phyloP scores from a whole-genome alignment of 1,140 invertebrate species.

The Nymphalis io region DNA sequence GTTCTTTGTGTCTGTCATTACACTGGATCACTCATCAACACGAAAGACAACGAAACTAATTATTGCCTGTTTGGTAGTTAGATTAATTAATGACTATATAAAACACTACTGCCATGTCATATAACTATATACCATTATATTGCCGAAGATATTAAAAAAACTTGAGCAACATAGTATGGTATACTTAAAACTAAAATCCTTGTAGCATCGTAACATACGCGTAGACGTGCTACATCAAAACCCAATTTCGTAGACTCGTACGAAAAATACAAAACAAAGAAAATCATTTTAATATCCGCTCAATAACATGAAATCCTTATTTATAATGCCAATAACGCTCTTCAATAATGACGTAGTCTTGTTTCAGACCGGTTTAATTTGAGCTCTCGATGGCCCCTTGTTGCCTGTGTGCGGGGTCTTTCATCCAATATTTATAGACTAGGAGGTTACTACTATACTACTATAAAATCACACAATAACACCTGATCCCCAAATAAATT shows the following conservation, averaged over 20 bases:
- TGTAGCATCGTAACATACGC: conserved; percentile 43
- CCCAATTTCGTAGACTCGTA: conserved; percentile 47
- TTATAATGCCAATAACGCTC: conserved; percentile 73
- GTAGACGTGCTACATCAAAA: conserved; percentile 58
- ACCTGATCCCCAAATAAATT: not conserved
- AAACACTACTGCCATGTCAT: too few species aligned
- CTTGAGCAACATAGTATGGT: not conserved
- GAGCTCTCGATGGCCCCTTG: conserved; percentile 34
- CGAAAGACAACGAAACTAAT: too few species aligned
- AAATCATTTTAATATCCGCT: conserved; percentile 64
- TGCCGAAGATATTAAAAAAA: too few species aligned
- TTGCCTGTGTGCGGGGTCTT: conserved; percentile 6
- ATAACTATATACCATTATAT: too few species aligned
- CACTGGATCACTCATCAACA: too few species aligned
- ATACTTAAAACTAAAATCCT: not conserved
- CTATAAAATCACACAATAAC: not conserved
- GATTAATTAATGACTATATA: too few species aligned
- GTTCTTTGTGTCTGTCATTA: too few species aligned
- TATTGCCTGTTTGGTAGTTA: too few species aligned
- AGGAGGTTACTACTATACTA: not conserved
- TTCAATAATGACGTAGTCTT: conserved; percentile 68
- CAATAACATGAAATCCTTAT: conserved; percentile 65
- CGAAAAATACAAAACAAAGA: conserved; percentile 54
- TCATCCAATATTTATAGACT: conserved; percentile 20
- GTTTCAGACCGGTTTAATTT: conserved; percentile 43